Evolutionary conservation across 92 coral and sea anemone genomes (phyloP).

Genomic region (Diadumene lineata): DNA sequence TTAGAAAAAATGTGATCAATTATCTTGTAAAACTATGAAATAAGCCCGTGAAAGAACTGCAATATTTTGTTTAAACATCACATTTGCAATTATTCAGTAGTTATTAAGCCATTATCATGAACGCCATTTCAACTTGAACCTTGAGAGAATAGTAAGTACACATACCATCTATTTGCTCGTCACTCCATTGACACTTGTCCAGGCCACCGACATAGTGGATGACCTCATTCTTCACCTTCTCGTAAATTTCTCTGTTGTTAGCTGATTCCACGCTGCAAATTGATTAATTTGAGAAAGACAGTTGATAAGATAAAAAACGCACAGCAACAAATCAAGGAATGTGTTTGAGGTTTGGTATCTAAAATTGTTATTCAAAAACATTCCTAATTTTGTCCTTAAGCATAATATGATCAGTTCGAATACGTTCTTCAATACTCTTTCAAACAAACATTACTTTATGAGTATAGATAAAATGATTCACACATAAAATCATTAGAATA

Average conservation of each 20-base stretch:
- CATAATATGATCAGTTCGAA: too few species aligned
- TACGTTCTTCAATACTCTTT: too few species aligned
- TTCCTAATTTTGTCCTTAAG: too few species aligned
- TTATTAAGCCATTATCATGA: not conserved
- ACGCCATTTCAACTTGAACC: too few species aligned
- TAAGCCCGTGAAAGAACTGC: not conserved
- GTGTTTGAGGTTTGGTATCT: too few species aligned
- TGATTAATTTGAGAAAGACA: not conserved
- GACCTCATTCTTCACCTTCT: conserved; percentile 27
- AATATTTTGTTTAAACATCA: not conserved
- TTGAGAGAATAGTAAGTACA: too few species aligned
- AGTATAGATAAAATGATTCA: too few species aligned
- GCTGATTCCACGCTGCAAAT: conserved; percentile 38
- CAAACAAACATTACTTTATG: too few species aligned
- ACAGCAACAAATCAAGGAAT: not conserved
- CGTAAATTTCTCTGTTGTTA: conserved; percentile 10
- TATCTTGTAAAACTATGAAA: not conserved
- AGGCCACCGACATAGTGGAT: conserved; percentile 42
- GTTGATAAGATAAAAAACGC: not conserved
- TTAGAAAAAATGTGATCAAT: not conserved
- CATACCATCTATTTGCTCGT: conserved; percentile 44
- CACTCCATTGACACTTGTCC: conserved; percentile 33
- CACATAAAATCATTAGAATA: too few species aligned
- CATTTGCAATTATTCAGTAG: not conserved
- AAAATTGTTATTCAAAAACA: too few species aligned